These are phyloP conservation scores for Scaptomyza hsui DNA, from an alignment of 1,140 invertebrate species.

Conservation along the genomic window DNA sequence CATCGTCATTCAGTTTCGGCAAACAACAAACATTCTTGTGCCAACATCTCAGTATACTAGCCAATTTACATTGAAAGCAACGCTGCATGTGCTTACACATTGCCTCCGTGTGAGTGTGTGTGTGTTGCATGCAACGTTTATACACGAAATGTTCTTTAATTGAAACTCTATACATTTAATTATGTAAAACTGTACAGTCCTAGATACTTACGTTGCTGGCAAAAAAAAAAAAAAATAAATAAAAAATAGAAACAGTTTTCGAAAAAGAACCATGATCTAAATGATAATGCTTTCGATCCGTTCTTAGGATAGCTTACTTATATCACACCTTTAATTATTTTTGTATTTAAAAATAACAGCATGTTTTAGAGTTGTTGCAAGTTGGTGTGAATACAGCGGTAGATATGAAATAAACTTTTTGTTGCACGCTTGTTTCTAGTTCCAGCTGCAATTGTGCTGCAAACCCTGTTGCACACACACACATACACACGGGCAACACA, in stretches of 20 bases:
- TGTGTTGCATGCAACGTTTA: neutral
- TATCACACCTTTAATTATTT: too few species aligned
- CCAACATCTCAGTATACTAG: conserved; percentile 38
- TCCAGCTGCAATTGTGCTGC: conserved; percentile 28
- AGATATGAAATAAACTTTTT: neutral
- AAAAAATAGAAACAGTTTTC: too few species aligned
- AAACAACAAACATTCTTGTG: conserved; percentile 34
- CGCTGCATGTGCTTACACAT: conserved; percentile 5
- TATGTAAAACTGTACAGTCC: neutral
- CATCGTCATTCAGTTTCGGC: conserved; percentile 24
- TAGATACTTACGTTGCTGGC: neutral
- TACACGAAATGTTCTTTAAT: neutral
- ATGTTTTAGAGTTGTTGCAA: neutral
- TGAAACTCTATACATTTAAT: neutral
- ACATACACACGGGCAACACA: neutral
- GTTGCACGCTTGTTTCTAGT: neutral
- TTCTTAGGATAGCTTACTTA: too few species aligned
- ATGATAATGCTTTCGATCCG: too few species aligned
- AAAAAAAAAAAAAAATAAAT: too few species aligned
- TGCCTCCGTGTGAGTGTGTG: neutral
- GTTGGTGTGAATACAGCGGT: neutral
- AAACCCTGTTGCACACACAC: conserved; percentile 45
- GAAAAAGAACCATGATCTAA: too few species aligned
- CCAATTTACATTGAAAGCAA: conserved; percentile 25
- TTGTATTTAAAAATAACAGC: neutral